A percentile compares a stretch with the other conserved stretches of the same genome.
Conservation (phyloP, 2,888 invertebrate species). For the Apamea sordens region DNA sequence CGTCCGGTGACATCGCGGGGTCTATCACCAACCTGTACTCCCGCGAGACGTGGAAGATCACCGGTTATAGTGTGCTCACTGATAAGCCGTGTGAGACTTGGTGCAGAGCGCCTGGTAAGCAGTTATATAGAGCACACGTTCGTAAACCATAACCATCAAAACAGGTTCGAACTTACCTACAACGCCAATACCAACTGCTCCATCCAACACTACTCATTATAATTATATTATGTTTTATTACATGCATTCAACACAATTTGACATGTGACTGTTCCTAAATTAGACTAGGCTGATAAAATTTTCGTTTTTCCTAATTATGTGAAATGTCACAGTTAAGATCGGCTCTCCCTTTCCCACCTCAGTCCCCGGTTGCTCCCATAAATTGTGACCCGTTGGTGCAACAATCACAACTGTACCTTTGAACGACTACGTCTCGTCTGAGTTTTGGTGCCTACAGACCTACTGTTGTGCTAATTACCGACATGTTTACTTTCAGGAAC, state of each 20-base stretch:
- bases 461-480: background rate
- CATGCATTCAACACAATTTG: too few species aligned
- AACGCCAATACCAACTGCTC: background rate
- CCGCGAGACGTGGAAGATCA: slow-evolving; percentile 83
- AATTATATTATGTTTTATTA: too few species aligned
- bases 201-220: background rate
- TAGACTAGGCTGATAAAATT: too few species aligned
- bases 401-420: background rate
- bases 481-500: slow-evolving; percentile 78
- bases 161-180: background rate
- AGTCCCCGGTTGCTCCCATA: too few species aligned
- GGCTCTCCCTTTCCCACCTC: too few species aligned
- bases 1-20: slow-evolving; percentile 69
- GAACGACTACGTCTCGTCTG: too few species aligned
- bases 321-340: too few species aligned
- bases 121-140: background rate
- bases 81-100: slow-evolving; percentile 92
- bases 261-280: too few species aligned
- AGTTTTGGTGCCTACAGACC: background rate
- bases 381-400: background rate
- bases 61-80: slow-evolving; percentile 90
- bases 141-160: background rate
- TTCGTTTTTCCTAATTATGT: too few species aligned
- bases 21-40: slow-evolving; percentile 89
- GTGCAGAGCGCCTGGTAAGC: slow-evolving; percentile 92